Conservation (phyloP, 1,140 invertebrate genomes). For the Scaptomyza pallida region DNA sequence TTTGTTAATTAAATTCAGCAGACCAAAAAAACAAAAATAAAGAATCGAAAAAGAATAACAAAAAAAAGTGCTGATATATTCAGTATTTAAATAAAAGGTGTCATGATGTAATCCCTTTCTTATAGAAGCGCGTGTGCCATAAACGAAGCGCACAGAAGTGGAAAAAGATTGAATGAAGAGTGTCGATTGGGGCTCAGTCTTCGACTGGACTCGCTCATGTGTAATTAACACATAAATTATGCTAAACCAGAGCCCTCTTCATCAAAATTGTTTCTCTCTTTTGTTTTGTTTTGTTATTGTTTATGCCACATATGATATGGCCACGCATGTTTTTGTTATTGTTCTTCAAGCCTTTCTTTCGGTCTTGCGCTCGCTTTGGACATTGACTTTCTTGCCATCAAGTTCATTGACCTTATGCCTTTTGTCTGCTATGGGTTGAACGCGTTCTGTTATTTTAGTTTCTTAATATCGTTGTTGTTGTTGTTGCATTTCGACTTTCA, state of each 20-base stretch:
- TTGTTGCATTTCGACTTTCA: conserved; percentile 43
- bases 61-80: conserved; percentile 5
- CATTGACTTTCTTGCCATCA: conserved; percentile 30
- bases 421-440: not conserved
- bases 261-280: not conserved
- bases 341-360: conserved; percentile 27
- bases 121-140: conserved; percentile 11
- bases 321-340: conserved; percentile 3
- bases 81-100: conserved; percentile 28
- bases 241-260: conserved; percentile 5
- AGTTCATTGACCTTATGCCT: conserved; percentile 18
- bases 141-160: conserved; percentile 20
- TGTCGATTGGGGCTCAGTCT: conserved; percentile 2
- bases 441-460: conserved; percentile 5
- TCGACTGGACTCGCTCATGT: conserved; percentile 3
- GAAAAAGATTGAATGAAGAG: not conserved
- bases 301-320: conserved; percentile 28
- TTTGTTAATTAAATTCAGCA: conserved; percentile 57
- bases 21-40: not conserved
- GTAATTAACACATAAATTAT: conserved; percentile 44
- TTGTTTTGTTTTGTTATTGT: conserved; percentile 19
- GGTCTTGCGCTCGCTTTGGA: conserved; percentile 9
- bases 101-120: conserved; percentile 39
- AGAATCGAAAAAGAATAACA: not conserved
- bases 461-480: conserved; percentile 1